Evolutionary conservation across 2,797 vertebrate species (phyloP).

Genomic region (Aldrovandia affinis): DNA sequence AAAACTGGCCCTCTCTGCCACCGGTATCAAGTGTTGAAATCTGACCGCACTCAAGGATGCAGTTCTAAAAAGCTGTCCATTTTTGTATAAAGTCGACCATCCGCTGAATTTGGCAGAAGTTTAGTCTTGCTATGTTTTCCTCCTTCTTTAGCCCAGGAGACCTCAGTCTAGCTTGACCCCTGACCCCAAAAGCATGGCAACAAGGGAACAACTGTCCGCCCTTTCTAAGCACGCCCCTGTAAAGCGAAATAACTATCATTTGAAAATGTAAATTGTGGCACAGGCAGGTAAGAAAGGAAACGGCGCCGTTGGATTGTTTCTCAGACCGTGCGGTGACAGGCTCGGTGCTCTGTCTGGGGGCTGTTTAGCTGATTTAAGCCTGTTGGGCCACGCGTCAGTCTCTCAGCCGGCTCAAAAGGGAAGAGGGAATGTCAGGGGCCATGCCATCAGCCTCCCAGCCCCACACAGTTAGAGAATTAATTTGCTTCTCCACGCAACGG

Average conservation of each 20-base stretch:
- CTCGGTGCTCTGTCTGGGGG: not conserved
- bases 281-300: not conserved
- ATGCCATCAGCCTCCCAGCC: too few relatives aligned
- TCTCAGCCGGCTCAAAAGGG: not conserved
- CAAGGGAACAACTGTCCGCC: not conserved
- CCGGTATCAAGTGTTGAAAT: not conserved
- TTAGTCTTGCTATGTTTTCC: too few relatives aligned
- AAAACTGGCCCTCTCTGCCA: not conserved
- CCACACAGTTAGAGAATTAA: not conserved
- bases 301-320: not conserved
- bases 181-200: not conserved
- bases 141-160: not conserved
- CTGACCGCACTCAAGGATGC: not conserved
- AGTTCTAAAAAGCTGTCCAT: not conserved
- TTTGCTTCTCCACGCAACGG: not conserved
- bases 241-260: not conserved
- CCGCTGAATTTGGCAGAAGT: not conserved
- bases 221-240: not conserved
- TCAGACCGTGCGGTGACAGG: not conserved
- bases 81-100: not conserved
- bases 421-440: not conserved
- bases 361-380: not conserved
- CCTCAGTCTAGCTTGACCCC: not conserved
- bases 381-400: too few relatives aligned
- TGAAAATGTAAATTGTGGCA: not conserved